phyloP scores from a whole-genome alignment of 1,140 invertebrate species.

The Drosophila kurseongensis region DNA sequence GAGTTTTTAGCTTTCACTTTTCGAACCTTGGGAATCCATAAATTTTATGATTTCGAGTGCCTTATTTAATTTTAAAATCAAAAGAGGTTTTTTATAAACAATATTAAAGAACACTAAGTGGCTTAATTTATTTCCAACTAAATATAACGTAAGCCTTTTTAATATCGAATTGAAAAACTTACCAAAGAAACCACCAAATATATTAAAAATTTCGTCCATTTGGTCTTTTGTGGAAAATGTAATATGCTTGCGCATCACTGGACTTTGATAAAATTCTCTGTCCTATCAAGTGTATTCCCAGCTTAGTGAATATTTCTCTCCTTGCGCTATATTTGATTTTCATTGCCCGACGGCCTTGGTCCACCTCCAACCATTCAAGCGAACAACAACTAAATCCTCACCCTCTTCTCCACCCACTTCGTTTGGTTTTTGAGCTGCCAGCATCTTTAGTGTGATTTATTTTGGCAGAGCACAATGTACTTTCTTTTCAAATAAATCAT shows the following conservation, averaged over 20 bases:
- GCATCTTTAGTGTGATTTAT: constrained; percentile 80
- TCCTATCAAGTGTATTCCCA: neutral
- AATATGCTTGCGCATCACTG: neutral
- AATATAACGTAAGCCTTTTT: no score
- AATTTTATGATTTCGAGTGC: no score
- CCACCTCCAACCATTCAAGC: constrained; percentile 6
- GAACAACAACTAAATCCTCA: constrained; percentile 9
- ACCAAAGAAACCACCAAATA: no score
- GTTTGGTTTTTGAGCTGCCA: constrained; percentile 37
- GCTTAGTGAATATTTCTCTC: neutral
- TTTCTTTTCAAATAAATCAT: constrained; percentile 82
- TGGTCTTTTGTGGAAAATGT: no score
- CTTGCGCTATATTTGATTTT: constrained; percentile 37
- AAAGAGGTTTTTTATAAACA: no score
- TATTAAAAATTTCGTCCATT: no score
- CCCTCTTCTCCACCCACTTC: constrained; percentile 1
- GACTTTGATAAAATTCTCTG: neutral
- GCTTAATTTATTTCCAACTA: no score
- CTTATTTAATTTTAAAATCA: no score
- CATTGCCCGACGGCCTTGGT: constrained; percentile 29
- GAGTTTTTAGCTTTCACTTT: no score
- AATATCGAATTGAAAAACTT: no score
- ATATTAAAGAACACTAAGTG: no score
- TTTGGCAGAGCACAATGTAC: constrained; percentile 77
- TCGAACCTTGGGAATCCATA: no score